Percentiles rank a stretch among this genome's conserved stretches.
Evolutionary conservation across 2,797 vertebrate species (phyloP).

Genomic region (Jordanella pulchra): DNA sequence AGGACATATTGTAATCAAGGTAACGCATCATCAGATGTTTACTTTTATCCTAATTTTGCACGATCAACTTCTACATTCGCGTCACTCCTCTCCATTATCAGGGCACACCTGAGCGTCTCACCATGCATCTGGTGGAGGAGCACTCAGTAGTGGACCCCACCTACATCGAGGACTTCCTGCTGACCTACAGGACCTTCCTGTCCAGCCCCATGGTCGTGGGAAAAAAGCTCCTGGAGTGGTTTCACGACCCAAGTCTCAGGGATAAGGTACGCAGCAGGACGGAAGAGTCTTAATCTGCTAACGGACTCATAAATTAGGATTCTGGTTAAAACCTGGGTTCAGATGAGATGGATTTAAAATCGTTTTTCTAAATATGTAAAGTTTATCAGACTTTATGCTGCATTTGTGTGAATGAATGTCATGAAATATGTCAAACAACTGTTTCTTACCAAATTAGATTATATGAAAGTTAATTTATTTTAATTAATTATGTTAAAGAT

Average conservation of each 20-base stretch:
- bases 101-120: slow-evolving; percentile 96
- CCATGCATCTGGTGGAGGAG: slow-evolving; percentile 98
- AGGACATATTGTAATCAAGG: slow-evolving; percentile 99
- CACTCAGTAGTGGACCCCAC: slow-evolving; percentile 98
- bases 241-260: slow-evolving; percentile 99
- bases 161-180: slow-evolving; percentile 97
- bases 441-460: not conserved
- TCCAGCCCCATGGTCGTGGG: slow-evolving; percentile 99
- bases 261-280: slow-evolving; percentile 86
- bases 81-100: slow-evolving; percentile 49
- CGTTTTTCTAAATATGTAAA: not conserved
- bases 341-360: not conserved
- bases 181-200: slow-evolving; percentile 98
- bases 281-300: not conserved
- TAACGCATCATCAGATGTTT: slow-evolving; percentile 60
- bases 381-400: too few relatives aligned
- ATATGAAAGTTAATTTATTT: not conserved
- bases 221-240: slow-evolving; percentile 99
- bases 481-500: not conserved
- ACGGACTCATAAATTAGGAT: not conserved
- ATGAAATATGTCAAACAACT: not conserved
- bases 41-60: not conserved
- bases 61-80: not conserved
- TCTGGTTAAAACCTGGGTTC: not conserved
- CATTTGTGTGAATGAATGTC: too few relatives aligned